Evolutionary conservation across 1,140 invertebrate species (phyloP), one percentile per base, ranked within the genome.

Genomic region (Calosoma granatense): DNA sequence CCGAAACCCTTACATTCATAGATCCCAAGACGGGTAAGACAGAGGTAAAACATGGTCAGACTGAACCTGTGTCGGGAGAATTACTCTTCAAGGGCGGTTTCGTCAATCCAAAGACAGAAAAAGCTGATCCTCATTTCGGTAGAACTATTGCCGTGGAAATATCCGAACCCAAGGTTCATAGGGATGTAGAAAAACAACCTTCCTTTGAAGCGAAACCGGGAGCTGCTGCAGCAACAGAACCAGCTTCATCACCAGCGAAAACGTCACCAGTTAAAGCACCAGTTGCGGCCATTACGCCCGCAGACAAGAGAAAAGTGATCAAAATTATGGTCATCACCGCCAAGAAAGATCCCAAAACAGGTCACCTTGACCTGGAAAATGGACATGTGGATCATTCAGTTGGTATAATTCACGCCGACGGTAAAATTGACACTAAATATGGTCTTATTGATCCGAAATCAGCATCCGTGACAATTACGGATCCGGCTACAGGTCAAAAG

Each of bases 11-110:
- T 3, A 83, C 80, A 2, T 82, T 78, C 60, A 79, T 76, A 36
- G 82, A 84, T 68, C 80, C 81, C 1, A 85, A 84, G 66, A 79
- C 79, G 1, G 80, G 80, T 19, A 83, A 82, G 70, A 73, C 75
- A 20, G 79, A 81, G 64, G 72, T 75, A 47, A 79, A 76, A 63
- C 75, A 78, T 19, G 73, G 77, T 21, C 80, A 81, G 65, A 75
- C 81, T 30, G 82, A 84, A 63, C 78, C 80, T 1, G 61, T 76
- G 6, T 80, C 80, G 17, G 81, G 81, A 6, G 80, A 82, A 66
- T 78, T 84, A 61, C 70, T 84, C 22, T 73, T 84, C 19, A 78
- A 78, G 61, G 78, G 76, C 53, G 75, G 82, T 56, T 76, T 82
- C 61, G 62, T 76, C n/a, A 84, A 83, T 65, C 81, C 81, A 0